Evolutionary conservation across 2,888 invertebrate genomes (phyloP).

Genomic region (Scaptomyza flava): DNA sequence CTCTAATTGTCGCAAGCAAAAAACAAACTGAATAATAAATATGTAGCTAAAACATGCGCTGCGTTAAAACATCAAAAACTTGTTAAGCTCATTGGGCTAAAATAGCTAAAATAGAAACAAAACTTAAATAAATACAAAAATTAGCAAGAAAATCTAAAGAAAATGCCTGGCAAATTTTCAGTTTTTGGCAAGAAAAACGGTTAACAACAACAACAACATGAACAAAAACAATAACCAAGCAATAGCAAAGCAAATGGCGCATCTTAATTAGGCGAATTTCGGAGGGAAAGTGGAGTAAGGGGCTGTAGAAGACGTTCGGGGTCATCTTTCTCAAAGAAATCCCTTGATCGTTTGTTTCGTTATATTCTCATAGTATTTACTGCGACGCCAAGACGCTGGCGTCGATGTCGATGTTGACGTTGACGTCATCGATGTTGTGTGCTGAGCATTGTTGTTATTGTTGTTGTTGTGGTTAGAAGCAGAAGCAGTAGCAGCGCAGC

Average conservation of each 20-base stretch:
- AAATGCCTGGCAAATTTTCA: constrained; percentile 54
- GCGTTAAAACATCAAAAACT: constrained; percentile 1
- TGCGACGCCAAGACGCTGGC: constrained; percentile 84
- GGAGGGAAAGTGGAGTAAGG: background rate
- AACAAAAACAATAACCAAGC: constrained; percentile 25
- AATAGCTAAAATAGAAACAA: constrained; percentile 44
- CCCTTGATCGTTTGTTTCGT: constrained; percentile 87
- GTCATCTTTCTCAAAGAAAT: constrained; percentile 84
- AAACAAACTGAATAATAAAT: constrained; percentile 41
- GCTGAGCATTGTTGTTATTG: constrained; percentile 35
- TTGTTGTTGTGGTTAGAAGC: constrained; percentile 39
- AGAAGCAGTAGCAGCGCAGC: constrained; percentile 42
- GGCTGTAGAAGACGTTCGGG: background rate
- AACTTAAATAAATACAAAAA: constrained; percentile 30
- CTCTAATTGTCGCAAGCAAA: constrained; percentile 56
- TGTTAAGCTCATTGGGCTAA: constrained; percentile 51
- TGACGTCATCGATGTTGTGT: constrained; percentile 35
- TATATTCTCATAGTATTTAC: constrained; percentile 85
- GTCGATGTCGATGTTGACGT: constrained; percentile 33
- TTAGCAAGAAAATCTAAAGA: constrained; percentile 28
- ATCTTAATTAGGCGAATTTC: constrained; percentile 58
- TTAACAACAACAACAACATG: constrained; percentile 18
- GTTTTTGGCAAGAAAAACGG: constrained; percentile 59
- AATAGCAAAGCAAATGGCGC: constrained; percentile 64
- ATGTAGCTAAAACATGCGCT: constrained; percentile 51